phyloP scores from a whole-genome alignment of 64 coral and sea anemone species.

The Exaiptasia diaphana region DNA sequence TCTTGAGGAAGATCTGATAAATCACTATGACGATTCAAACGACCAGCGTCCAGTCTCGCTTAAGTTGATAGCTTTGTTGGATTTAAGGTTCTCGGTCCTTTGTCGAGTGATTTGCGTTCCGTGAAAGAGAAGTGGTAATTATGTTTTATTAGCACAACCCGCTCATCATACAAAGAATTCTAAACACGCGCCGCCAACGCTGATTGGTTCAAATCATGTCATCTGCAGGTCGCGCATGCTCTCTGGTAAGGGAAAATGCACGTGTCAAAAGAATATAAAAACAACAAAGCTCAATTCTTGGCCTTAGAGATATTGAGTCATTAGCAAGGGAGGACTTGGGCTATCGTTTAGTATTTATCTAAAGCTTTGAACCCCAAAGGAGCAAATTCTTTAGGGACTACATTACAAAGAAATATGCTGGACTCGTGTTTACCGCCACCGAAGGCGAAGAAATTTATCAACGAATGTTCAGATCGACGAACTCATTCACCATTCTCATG shows the following conservation, averaged over 20 bases:
- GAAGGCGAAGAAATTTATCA: constrained; percentile 77
- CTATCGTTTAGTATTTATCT: constrained; percentile 98
- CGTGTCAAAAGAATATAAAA: constrained; percentile 99
- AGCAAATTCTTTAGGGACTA: constrained; percentile 80
- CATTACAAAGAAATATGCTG: constrained; percentile 82
- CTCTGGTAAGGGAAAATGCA: constrained; percentile 93
- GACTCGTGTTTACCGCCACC: constrained; percentile 81
- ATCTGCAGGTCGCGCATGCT: constrained; percentile 78
- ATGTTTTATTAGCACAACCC: constrained; percentile 87
- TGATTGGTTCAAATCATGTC: constrained; percentile 77
- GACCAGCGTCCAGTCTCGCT: constrained; percentile 10
- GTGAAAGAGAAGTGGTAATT: constrained; percentile 88
- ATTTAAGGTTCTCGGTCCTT: constrained; percentile 7
- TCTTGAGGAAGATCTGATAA: constrained; percentile 23
- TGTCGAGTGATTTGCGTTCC: constrained; percentile 62
- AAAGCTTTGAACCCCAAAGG: constrained; percentile 87
- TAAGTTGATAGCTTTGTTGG: constrained; percentile 22
- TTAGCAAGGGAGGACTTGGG: constrained; percentile 84
- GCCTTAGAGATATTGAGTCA: constrained; percentile 99
- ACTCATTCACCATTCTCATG: constrained; percentile 40
- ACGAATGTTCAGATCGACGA: constrained; percentile 47
- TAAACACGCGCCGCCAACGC: constrained; percentile 96
- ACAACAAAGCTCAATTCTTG: constrained; percentile 99
- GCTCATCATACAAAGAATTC: constrained; percentile 96
- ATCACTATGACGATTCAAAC: constrained; percentile 26